These are phyloP conservation scores for Kryphioiulus occultus DNA, from an alignment of 2,888 invertebrate genomes.

Conservation along the genomic window DNA sequence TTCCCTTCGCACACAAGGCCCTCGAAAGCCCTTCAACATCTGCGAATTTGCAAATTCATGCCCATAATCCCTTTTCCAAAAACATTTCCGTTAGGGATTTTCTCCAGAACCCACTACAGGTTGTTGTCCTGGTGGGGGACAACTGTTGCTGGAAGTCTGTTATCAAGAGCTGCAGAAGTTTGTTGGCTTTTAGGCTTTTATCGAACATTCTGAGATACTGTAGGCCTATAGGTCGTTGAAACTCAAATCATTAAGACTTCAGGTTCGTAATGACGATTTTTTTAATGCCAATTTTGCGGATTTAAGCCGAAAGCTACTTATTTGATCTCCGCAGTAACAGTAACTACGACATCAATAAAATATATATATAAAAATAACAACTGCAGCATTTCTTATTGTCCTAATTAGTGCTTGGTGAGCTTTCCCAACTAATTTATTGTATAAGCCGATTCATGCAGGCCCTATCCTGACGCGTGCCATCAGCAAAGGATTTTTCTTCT, in stretches of 20 bases:
- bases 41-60: slow-evolving; percentile 10
- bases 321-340: not conserved
- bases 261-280: not conserved
- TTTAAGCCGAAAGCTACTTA: not conserved
- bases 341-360: not conserved
- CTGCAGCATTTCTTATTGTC: not conserved
- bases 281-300: not conserved
- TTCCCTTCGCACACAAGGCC: not conserved
- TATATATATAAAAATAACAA: not conserved
- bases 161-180: too few species aligned
- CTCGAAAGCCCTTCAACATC: not conserved
- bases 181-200: too few species aligned
- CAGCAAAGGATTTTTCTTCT: not conserved
- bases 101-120: not conserved
- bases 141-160: not conserved
- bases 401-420: not conserved
- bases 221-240: too few species aligned
- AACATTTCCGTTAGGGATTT: slow-evolving; percentile 9
- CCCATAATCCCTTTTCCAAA: not conserved
- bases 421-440: not conserved
- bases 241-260: too few species aligned
- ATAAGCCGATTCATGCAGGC: not conserved
- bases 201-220: too few species aligned
- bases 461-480: not conserved
- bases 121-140: not conserved